Evolutionary conservation across 1,140 invertebrate genomes (phyloP).

Genomic region (Diorhabda sublineata): DNA sequence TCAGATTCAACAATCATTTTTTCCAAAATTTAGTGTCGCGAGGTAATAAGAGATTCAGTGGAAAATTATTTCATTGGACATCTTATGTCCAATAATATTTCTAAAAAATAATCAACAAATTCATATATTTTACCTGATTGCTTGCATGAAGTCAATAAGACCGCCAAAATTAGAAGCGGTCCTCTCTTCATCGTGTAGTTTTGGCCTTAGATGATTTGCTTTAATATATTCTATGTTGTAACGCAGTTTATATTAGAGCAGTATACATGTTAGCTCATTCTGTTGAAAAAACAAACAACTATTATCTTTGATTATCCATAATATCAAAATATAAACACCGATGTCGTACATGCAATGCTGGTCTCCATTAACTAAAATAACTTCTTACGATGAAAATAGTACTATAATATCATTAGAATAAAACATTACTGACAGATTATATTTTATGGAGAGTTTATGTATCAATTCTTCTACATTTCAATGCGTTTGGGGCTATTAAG

Average conservation of each 20-base stretch:
- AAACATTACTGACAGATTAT: too few species aligned
- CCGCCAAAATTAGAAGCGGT: background rate
- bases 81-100: too few species aligned
- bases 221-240: background rate
- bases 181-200: conserved; percentile 11
- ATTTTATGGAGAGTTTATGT: too few species aligned
- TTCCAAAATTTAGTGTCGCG: too few species aligned
- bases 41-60: too few species aligned
- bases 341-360: conserved; percentile 7
- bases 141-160: background rate
- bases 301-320: conserved; percentile 17
- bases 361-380: conserved; percentile 4
- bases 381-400: too few species aligned
- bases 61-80: too few species aligned
- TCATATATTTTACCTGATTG: background rate
- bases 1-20: too few species aligned
- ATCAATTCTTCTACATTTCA: too few species aligned
- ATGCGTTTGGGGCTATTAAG: too few species aligned
- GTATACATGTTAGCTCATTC: conserved; percentile 27
- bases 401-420: too few species aligned
- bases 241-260: conserved; percentile 21
- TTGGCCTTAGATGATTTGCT: background rate
- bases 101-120: too few species aligned
- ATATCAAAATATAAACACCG: background rate
- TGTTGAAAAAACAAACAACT: conserved; percentile 27